Conservation (phyloP, 2,888 invertebrate genomes). For the Anoncus sp. region DNA sequence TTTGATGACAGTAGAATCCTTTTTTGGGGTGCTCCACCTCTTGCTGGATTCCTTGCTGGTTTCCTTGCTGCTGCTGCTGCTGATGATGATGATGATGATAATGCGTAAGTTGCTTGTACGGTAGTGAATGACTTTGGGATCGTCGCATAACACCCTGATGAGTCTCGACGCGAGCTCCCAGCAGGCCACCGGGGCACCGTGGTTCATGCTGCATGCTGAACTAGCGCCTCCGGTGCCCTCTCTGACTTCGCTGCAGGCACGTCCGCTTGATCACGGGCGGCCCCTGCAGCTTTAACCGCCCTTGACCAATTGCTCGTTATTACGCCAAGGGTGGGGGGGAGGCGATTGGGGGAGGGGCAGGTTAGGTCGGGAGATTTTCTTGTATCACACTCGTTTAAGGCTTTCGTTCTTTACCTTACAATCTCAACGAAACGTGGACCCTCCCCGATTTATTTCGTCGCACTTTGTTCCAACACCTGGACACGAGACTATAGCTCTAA, state of each 20-base stretch:
- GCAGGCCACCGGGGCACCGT: conserved; percentile 77
- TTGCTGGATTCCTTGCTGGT: background rate
- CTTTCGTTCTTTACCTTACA: too few relatives aligned
- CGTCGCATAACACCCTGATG: conserved; percentile 77
- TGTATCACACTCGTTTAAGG: too few relatives aligned
- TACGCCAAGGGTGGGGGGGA: too few relatives aligned
- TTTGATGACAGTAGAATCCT: background rate
- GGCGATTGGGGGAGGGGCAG: too few relatives aligned
- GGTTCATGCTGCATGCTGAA: conserved; percentile 83
- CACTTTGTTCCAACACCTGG: too few relatives aligned
- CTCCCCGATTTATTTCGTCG: too few relatives aligned
- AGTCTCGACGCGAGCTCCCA: conserved; percentile 81
- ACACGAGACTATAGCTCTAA: conserved; percentile 38
- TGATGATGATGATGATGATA: conserved; percentile 33
- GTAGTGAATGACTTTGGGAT: conserved; percentile 52
- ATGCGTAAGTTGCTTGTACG: conserved; percentile 30
- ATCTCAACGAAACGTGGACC: too few relatives aligned
- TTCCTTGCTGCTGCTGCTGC: background rate
- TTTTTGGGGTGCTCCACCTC: background rate
- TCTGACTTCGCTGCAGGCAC: conserved; percentile 65
- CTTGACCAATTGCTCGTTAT: conserved; percentile 39
- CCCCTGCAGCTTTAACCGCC: conserved; percentile 54
- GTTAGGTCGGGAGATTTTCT: too few relatives aligned
- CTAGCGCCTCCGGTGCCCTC: conserved; percentile 64
- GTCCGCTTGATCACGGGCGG: conserved; percentile 61